Conservation (phyloP, 2,797 vertebrate species). For the Vultur gryphus region DNA sequence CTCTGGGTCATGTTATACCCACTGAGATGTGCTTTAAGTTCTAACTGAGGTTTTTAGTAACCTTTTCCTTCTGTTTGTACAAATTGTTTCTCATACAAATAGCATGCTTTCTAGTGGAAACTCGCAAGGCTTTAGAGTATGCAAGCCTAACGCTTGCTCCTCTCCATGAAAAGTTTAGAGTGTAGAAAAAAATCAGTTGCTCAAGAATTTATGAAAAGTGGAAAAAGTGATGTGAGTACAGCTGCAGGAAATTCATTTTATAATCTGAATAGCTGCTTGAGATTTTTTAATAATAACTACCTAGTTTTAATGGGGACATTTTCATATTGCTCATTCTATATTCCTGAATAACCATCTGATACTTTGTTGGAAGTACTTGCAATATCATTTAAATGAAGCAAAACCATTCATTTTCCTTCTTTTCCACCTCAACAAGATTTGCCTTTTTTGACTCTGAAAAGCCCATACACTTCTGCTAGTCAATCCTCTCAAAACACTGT, state of each 20-base stretch:
- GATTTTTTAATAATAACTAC: constrained; percentile 52
- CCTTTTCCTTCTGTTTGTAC: not conserved
- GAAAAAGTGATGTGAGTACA: constrained; percentile 51
- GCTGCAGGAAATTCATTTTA: constrained; percentile 58
- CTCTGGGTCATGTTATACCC: not conserved
- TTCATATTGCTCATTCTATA: constrained; percentile 51
- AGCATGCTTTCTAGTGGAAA: not conserved
- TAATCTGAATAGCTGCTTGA: constrained; percentile 49
- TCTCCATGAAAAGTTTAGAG: not conserved
- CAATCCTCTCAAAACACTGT: not conserved
- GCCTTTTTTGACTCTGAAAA: constrained; percentile 27
- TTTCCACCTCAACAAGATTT: constrained; percentile 15
- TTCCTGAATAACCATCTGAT: constrained; percentile 52
- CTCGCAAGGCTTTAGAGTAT: not conserved
- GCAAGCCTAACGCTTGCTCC: not conserved
- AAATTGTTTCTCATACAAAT: not conserved
- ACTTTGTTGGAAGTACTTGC: constrained; percentile 7
- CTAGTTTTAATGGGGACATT: constrained; percentile 57
- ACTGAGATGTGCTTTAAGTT: not conserved
- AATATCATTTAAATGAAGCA: constrained; percentile 37
- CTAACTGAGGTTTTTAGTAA: not conserved
- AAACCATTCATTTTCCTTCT: constrained; percentile 14
- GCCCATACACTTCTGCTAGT: not conserved
- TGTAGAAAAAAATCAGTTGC: constrained; percentile 3
- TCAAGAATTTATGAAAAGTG: constrained; percentile 36